Percentiles rank a stretch among this genome's conserved stretches.
These are phyloP conservation scores for Parus major DNA, from an alignment of 2,113 vertebrate genomes.

Conservation along the genomic window DNA sequence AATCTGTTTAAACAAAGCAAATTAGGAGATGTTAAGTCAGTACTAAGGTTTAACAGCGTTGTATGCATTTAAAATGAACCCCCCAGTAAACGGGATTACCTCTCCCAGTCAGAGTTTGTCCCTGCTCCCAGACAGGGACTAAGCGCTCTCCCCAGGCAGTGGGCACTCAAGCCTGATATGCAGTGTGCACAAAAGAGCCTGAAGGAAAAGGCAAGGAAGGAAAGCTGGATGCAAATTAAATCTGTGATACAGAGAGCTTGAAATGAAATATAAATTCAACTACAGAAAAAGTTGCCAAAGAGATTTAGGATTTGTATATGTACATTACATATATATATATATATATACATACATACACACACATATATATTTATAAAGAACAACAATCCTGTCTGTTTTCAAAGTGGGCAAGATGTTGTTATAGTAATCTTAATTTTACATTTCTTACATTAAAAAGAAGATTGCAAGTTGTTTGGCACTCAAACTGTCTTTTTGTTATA, in stretches of 20 bases:
- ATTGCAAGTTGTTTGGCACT: slow-evolving; percentile 25
- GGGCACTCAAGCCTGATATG: accelerated
- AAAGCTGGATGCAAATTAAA: background rate
- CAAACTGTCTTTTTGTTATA: slow-evolving; percentile 17
- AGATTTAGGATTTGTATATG: slow-evolving; percentile 12
- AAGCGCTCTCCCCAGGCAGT: background rate
- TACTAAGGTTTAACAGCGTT: background rate
- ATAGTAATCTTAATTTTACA: slow-evolving; percentile 56
- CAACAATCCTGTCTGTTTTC: background rate
- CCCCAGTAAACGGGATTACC: background rate
- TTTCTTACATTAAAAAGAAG: slow-evolving; percentile 14
- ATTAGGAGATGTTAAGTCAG: background rate
- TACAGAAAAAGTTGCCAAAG: background rate
- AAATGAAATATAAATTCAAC: slow-evolving; percentile 16
- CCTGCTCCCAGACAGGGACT: background rate
- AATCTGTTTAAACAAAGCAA: background rate
- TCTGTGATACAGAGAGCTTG: background rate
- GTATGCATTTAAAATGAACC: background rate
- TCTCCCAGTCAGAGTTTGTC: background rate
- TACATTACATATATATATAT: background rate
- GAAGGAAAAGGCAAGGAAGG: background rate
- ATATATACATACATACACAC: background rate
- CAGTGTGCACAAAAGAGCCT: background rate
- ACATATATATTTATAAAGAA: background rate
- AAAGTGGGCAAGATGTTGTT: slow-evolving; percentile 18